Evolutionary conservation across 2,113 vertebrate species (phyloP).

Genomic region (Nycticryphes semicollaris): DNA sequence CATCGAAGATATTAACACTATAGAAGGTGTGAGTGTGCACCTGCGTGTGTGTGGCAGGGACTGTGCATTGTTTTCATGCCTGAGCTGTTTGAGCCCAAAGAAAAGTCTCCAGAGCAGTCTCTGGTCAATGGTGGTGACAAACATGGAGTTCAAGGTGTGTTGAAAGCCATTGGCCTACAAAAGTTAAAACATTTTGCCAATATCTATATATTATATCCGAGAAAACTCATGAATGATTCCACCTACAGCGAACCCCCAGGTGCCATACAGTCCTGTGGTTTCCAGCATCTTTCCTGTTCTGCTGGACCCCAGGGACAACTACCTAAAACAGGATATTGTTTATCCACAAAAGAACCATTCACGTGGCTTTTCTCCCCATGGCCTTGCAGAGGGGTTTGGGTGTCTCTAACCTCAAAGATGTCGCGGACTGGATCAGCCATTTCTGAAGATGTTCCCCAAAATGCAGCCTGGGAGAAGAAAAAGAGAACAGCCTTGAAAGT

Average conservation of each 20-base stretch:
- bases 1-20: fast-evolving
- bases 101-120: not conserved
- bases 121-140: not conserved
- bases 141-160: not conserved
- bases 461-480: not conserved
- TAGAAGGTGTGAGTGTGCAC: fast-evolving
- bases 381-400: not conserved
- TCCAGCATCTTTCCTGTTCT: not conserved
- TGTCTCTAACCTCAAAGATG: not conserved
- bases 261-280: not conserved
- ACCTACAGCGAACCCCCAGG: not conserved
- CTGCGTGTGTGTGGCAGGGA: fast-evolving
- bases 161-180: not conserved
- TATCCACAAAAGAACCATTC: not conserved
- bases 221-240: not conserved
- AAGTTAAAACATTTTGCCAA: not conserved
- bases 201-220: not conserved
- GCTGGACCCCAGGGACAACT: not conserved
- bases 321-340: not conserved
- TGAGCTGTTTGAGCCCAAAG: not conserved
- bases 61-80: not conserved
- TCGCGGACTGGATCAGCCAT: not conserved
- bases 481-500: not conserved
- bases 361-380: not conserved
- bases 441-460: not conserved